Conservation (phyloP, 2,113 vertebrate genomes). For the Nothobranchius kuhntae region DNA sequence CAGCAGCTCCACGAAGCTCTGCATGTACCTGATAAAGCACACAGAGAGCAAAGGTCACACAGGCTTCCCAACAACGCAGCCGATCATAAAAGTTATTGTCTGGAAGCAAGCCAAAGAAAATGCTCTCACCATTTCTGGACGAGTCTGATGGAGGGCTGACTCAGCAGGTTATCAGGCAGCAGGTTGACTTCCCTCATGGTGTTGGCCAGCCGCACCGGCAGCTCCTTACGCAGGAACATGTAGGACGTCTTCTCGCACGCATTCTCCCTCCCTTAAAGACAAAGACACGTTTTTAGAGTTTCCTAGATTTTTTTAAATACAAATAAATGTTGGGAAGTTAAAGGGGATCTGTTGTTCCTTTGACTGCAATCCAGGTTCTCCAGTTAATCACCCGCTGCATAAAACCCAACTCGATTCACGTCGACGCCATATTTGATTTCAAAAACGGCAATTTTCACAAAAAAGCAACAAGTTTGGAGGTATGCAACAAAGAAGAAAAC, state of each 20-base stretch:
- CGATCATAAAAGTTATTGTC: constrained; percentile 7
- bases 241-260: constrained; percentile 95
- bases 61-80: background rate
- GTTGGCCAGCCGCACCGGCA: constrained; percentile 93
- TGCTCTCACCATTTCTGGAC: constrained; percentile 89
- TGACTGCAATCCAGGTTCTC: no score
- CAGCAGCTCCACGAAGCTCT: constrained; percentile 93
- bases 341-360: no score
- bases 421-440: no score
- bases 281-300: no score
- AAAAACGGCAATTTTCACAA: no score
- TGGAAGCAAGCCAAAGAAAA: no score
- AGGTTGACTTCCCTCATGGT: constrained; percentile 95
- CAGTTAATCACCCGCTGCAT: no score
- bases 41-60: constrained; percentile 17
- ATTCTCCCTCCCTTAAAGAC: constrained; percentile 87
- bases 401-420: no score
- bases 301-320: no score
- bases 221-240: constrained; percentile 94
- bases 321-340: no score
- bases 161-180: constrained; percentile 90
- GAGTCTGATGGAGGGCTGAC: constrained; percentile 87
- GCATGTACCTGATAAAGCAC: constrained; percentile 88
- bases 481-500: no score
- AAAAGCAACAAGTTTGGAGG: no score